These are phyloP conservation scores for Channa maculata DNA, from an alignment of 2,113 vertebrate genomes.

Conservation along the genomic window DNA sequence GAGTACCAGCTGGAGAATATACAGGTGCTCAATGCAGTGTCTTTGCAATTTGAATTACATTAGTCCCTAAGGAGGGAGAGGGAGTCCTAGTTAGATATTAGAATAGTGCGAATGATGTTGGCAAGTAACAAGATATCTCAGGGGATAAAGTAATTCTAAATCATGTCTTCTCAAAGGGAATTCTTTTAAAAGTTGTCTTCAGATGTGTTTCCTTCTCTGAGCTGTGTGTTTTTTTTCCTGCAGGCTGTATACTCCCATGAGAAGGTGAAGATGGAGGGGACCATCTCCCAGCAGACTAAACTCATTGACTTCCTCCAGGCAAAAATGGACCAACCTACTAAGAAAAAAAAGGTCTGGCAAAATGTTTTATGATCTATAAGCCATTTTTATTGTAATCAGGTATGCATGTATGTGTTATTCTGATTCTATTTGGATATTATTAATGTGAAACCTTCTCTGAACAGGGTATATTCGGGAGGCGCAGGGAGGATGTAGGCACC, in stretches of 20 bases:
- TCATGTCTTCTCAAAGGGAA: constrained; percentile 28
- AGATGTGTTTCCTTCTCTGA: constrained; percentile 42
- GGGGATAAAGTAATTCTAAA: constrained; percentile 10
- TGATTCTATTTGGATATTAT: too few relatives aligned
- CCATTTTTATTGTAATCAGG: constrained; percentile 20
- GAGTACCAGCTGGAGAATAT: constrained; percentile 99
- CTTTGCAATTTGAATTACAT: neutral
- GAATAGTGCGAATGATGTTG: constrained; percentile 14
- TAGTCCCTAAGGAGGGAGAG: neutral
- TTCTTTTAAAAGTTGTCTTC: constrained; percentile 29
- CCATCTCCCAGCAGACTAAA: constrained; percentile 99
- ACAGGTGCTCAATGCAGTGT: constrained; percentile 84
- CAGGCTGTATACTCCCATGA: constrained; percentile 98
- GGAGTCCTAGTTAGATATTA: constrained; percentile 24
- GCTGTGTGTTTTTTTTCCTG: constrained; percentile 30
- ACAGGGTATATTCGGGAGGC: constrained; percentile 97
- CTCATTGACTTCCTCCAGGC: constrained; percentile 99
- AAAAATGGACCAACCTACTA: constrained; percentile 98
- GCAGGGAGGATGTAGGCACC: constrained; percentile 90
- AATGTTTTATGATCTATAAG: constrained; percentile 11
- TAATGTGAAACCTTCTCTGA: constrained; percentile 56
- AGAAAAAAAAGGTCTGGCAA: constrained; percentile 96
- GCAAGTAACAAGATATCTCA: constrained; percentile 24
- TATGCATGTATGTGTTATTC: neutral
- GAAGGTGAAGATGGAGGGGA: constrained; percentile 99